Conservation (phyloP, 2,113 vertebrate species). For the Drymodes brunneopygia region DNA sequence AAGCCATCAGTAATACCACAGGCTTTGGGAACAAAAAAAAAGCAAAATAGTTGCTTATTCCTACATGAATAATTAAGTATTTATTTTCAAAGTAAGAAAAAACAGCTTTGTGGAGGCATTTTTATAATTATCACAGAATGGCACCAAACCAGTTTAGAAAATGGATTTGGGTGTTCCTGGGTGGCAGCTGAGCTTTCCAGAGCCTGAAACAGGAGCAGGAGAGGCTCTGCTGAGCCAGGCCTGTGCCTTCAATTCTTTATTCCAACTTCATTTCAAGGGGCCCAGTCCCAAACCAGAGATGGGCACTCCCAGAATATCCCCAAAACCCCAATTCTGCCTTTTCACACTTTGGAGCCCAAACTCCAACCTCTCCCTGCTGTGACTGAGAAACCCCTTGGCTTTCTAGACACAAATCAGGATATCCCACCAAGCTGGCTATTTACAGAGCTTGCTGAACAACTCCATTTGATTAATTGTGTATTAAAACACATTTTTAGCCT, state of each 20-base stretch:
- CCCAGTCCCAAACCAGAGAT: background rate
- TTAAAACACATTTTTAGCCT: background rate
- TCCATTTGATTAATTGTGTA: background rate
- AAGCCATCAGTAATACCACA: background rate
- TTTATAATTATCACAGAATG: background rate
- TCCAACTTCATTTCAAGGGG: background rate
- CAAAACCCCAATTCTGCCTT: background rate
- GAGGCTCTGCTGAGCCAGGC: background rate
- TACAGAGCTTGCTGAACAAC: background rate
- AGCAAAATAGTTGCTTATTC: background rate
- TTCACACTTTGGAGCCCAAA: background rate
- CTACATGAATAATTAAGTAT: constrained; percentile 11
- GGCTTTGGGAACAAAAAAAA: background rate
- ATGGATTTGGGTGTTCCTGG: background rate
- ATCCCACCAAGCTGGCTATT: background rate
- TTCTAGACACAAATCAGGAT: background rate
- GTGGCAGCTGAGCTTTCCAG: background rate
- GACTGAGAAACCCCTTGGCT: background rate
- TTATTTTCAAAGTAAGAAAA: background rate
- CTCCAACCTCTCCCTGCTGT: background rate
- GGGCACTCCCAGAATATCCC: background rate
- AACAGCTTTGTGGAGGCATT: background rate
- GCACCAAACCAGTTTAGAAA: background rate
- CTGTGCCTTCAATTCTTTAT: background rate
- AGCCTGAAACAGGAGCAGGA: background rate